These are phyloP conservation scores for Oceanodroma leucorhoa DNA, from an alignment of 2,797 vertebrate genomes.

Conservation along the genomic window DNA sequence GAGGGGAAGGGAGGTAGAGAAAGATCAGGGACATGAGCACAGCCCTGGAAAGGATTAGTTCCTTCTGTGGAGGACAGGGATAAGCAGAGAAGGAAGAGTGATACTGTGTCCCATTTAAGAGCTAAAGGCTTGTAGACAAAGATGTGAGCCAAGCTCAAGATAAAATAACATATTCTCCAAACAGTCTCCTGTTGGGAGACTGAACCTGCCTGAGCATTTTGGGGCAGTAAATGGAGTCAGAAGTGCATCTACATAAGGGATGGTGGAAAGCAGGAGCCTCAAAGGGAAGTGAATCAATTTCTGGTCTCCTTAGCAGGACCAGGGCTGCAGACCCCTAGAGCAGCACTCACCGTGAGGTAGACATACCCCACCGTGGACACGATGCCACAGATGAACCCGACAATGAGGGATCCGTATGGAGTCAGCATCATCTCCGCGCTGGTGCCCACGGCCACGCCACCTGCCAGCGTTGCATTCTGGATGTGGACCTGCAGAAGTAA, in stretches of 20 bases:
- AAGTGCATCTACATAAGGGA: neutral
- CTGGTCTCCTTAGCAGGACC: neutral
- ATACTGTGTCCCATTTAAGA: neutral
- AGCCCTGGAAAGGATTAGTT: neutral
- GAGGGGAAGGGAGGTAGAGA: neutral
- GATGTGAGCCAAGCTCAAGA: neutral
- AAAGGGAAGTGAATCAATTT: neutral
- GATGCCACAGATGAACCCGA: conserved; percentile 87
- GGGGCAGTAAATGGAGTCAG: neutral
- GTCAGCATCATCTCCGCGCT: conserved; percentile 92
- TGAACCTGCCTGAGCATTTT: neutral
- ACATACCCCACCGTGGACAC: conserved; percentile 89
- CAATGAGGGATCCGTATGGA: conserved; percentile 89
- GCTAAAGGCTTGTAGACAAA: neutral
- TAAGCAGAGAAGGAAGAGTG: neutral
- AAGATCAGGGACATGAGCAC: neutral
- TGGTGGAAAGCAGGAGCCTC: neutral
- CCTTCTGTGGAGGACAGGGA: neutral
- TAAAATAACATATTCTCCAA: neutral
- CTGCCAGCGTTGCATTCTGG: conserved; percentile 92
- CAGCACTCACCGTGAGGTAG: conserved; percentile 84
- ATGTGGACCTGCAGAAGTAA: conserved; percentile 87
- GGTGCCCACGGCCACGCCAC: conserved; percentile 92
- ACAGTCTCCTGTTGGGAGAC: neutral
- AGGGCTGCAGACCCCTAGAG: neutral